Evolutionary conservation across 2,797 vertebrate species (phyloP), one percentile per base, ranked within the genome.

Genomic region (Poliocrania exsul): DNA sequence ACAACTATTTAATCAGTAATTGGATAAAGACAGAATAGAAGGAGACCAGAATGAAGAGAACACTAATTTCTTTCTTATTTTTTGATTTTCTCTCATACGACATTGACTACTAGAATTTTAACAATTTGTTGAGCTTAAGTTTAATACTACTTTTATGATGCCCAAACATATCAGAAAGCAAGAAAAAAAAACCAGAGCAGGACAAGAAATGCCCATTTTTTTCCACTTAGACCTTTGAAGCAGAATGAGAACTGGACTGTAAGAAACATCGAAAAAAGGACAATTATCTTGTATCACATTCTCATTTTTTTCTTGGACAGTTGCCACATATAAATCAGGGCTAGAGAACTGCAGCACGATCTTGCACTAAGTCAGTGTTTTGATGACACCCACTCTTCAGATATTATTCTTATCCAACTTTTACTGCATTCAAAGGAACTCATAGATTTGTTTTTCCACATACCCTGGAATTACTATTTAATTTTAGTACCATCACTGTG

Each of bases 231-330:
- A 4, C 25, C 29, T 74, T 38, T 54, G 69, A 90, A 84, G 28
- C 16, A 50, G 10, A 84, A 67, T 24, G 23, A 56, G 11, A 92
- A 60, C 0, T 5, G 62, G 29, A 65, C 16, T 15, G 7, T 20
- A 54, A 65, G 35, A 93, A 94, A 58, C 13, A 65, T 29, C 8
- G 57, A 13, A 21, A 72, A 79, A 77, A 50, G 19, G 25, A 38
- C 31, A 74, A 16, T 58, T 51, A 62, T 16, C 44, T 81, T 6
- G 0, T 16, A 46, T 10, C 21, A 31, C 0, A 0, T 33, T 54
- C 28, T 46, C 26, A 26, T 3, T 6, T 69, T 81, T 65, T 33
- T 33, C 14, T 56, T 42, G 51, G 12, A 47, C 19, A 85, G 19
- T 13, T 49, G 53, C 31, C 42, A 83, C 1, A 2, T 60, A 31